phyloP scores from a whole-genome alignment of 2,797 vertebrate species.

The Takifugu rubripes region DNA sequence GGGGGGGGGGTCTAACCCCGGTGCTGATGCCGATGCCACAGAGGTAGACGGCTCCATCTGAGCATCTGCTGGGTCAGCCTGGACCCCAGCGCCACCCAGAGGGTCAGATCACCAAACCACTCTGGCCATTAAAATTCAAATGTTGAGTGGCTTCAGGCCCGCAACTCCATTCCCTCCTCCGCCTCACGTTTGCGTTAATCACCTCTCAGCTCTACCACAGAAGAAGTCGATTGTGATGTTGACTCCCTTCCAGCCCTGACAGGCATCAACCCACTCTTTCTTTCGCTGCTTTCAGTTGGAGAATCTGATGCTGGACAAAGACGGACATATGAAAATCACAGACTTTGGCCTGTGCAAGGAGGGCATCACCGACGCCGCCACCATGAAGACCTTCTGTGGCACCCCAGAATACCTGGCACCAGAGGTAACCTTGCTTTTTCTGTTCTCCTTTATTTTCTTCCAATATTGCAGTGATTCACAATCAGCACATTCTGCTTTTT shows the following conservation, averaged over 20 bases:
- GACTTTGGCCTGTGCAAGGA: slow-evolving; percentile 98
- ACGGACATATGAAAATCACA: slow-evolving; percentile 97
- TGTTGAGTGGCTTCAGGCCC: slow-evolving; percentile 68
- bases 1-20: not conserved
- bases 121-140: slow-evolving; percentile 77
- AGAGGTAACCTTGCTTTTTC: slow-evolving; percentile 76
- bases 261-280: slow-evolving; percentile 3
- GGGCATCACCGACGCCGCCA: slow-evolving; percentile 96
- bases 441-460: not conserved
- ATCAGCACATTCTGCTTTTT: not conserved
- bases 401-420: slow-evolving; percentile 96
- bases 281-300: slow-evolving; percentile 81
- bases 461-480: no score
- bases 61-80: no score
- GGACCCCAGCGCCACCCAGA: no score
- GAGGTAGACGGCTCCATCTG: slow-evolving; percentile 43
- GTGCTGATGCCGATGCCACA: slow-evolving; percentile 9
- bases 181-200: slow-evolving; percentile 13
- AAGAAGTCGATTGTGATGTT: not conserved
- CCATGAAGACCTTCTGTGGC: slow-evolving; percentile 98
- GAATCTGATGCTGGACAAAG: slow-evolving; percentile 98
- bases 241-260: slow-evolving; percentile 1
- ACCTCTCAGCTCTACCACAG: slow-evolving; percentile 11
- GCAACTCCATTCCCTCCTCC: slow-evolving; percentile 59
- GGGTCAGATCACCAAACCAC: slow-evolving; percentile 52